These are phyloP conservation scores for Dinocampus coccinellae DNA, from an alignment of 2,888 invertebrate species.

Conservation along the genomic window DNA sequence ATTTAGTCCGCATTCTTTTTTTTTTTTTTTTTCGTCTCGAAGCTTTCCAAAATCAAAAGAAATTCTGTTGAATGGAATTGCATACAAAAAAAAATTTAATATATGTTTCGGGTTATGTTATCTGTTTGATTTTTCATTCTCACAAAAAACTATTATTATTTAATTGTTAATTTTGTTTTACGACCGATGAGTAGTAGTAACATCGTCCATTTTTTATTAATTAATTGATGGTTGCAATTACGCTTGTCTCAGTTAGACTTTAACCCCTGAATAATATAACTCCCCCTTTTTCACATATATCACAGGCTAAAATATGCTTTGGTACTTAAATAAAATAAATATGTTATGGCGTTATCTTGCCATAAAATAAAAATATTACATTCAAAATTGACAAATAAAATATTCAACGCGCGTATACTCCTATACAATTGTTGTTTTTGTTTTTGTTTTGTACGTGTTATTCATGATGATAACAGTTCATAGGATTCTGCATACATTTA, in stretches of 20 bases:
- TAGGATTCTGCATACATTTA: conserved; percentile 62
- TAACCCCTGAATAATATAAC: conserved; percentile 50
- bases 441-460: conserved; percentile 48
- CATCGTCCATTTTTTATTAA: neutral
- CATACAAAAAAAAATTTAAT: neutral
- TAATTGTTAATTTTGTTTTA: neutral
- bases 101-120: neutral
- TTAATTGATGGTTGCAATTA: neutral
- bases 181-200: neutral
- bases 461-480: conserved; percentile 62
- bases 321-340: conserved; percentile 48
- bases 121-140: neutral
- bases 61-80: neutral
- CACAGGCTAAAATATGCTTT: conserved; percentile 70
- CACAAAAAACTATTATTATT: neutral
- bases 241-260: neutral
- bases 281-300: conserved; percentile 60
- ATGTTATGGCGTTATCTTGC: neutral
- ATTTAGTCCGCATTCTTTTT: neutral
- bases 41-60: neutral
- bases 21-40: neutral
- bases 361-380: conserved; percentile 20
- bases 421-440: conserved; percentile 35
- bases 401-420: conserved; percentile 13
- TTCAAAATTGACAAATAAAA: neutral